A percentile compares a stretch with the other conserved stretches of the same genome.
Conservation (phyloP, 2,888 invertebrate genomes). For the Brenthis hecate region DNA sequence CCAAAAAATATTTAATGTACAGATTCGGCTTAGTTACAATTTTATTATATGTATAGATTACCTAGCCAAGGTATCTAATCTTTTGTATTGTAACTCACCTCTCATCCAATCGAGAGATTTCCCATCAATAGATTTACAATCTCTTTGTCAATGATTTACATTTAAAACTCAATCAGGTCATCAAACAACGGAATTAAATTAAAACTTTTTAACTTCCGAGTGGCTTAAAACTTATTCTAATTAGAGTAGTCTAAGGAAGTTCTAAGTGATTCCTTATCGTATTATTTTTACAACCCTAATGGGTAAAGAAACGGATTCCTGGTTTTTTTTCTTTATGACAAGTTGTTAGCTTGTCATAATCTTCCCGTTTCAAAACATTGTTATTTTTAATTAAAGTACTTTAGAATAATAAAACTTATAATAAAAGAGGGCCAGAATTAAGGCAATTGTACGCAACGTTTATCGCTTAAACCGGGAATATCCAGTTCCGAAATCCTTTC, state of each 20-base stretch:
- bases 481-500: conserved; percentile 50
- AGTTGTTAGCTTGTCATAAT: conserved; percentile 64
- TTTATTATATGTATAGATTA: too few relatives aligned
- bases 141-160: conserved; percentile 24
- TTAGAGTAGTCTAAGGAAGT: conserved; percentile 46
- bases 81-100: too few relatives aligned
- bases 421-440: conserved; percentile 52
- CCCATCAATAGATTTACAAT: neutral
- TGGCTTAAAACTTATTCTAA: conserved; percentile 51
- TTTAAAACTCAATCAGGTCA: conserved; percentile 42
- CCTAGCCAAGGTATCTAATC: too few relatives aligned
- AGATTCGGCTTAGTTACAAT: too few relatives aligned
- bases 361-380: conserved; percentile 62
- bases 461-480: conserved; percentile 48
- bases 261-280: conserved; percentile 26
- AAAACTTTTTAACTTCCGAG: conserved; percentile 46
- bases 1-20: too few relatives aligned
- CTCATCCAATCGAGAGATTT: too few relatives aligned
- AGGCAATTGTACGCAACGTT: conserved; percentile 52
- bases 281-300: conserved; percentile 51
- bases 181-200: conserved; percentile 46
- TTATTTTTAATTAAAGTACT: conserved; percentile 68
- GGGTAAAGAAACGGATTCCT: conserved; percentile 53
- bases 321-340: conserved; percentile 63
- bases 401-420: conserved; percentile 60